phyloP scores from a whole-genome alignment of 2,797 vertebrate genomes.

The Labroides dimidiatus region DNA sequence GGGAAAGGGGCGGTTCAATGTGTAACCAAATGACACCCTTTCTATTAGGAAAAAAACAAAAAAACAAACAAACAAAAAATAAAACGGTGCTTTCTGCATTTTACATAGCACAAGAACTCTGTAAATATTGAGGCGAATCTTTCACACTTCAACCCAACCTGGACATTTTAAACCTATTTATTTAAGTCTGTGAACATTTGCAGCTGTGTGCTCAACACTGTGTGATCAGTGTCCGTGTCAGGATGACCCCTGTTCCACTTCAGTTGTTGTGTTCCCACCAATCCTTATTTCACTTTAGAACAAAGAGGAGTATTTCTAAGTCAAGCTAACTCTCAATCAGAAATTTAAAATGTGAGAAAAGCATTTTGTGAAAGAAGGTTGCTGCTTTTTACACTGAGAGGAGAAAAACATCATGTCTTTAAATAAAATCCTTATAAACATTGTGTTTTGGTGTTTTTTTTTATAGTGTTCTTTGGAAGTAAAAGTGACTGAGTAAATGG shows the following conservation, averaged over 20 bases:
- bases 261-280: slow-evolving; percentile 35
- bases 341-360: slow-evolving; percentile 63
- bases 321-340: slow-evolving; percentile 35
- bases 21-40: slow-evolving; percentile 70
- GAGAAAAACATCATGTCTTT: slow-evolving; percentile 54
- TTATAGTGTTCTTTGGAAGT: too few relatives aligned
- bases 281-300: slow-evolving; percentile 31
- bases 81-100: slow-evolving; percentile 77
- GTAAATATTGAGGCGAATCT: slow-evolving; percentile 74
- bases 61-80: slow-evolving; percentile 63
- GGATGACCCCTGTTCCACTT: slow-evolving; percentile 30
- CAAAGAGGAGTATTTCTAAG: slow-evolving; percentile 11
- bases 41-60: slow-evolving; percentile 32
- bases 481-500: too few relatives aligned
- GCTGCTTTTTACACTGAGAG: slow-evolving; percentile 69
- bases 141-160: slow-evolving; percentile 61
- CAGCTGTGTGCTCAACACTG: slow-evolving; percentile 51
- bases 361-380: slow-evolving; percentile 46
- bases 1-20: slow-evolving; percentile 71
- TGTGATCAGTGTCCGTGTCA: slow-evolving; percentile 34
- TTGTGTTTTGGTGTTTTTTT: slow-evolving; percentile 14
- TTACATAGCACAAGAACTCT: slow-evolving; percentile 75
- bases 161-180: slow-evolving; percentile 69
- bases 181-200: slow-evolving; percentile 67
- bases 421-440: slow-evolving; percentile 75